Evolutionary conservation across 2,888 invertebrate species (phyloP).

Genomic region (Bembecia ichneumoniformis): DNA sequence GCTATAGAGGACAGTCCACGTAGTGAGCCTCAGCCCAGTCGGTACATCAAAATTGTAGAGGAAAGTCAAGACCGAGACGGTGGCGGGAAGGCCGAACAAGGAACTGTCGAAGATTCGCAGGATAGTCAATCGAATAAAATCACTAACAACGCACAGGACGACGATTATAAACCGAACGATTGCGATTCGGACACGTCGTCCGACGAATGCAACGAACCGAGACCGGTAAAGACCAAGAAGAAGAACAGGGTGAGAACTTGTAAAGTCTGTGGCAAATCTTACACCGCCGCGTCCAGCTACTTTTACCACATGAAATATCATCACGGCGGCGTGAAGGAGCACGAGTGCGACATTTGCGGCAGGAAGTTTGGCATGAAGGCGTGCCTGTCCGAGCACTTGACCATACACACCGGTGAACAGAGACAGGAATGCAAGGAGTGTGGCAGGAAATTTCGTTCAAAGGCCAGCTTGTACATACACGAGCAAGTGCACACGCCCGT

Average conservation of each 20-base stretch:
- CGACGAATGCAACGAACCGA: conserved; percentile 2
- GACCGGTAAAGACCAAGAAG: conserved; percentile 3
- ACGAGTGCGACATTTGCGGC: conserved; percentile 62
- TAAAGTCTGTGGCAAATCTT: conserved; percentile 57
- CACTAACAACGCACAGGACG: background rate
- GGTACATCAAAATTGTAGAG: background rate
- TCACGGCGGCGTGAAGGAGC: conserved; percentile 53
- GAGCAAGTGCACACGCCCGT: conserved; percentile 51
- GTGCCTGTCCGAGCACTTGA: conserved; percentile 53
- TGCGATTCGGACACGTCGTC: background rate
- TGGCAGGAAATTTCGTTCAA: conserved; percentile 58
- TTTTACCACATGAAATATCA: conserved; percentile 67
- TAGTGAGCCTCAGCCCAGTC: background rate
- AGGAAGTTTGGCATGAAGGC: conserved; percentile 55
- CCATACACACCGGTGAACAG: conserved; percentile 52
- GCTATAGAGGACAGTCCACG: conserved; percentile 22
- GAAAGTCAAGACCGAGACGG: background rate
- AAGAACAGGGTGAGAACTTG: conserved; percentile 46
- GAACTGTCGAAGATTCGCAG: conserved; percentile 5
- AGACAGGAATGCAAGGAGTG: conserved; percentile 56
- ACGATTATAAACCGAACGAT: background rate
- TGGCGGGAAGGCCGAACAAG: background rate
- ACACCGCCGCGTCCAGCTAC: conserved; percentile 57
- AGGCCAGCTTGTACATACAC: conserved; percentile 65
- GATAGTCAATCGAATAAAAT: background rate